Percentiles rank a stretch among this genome's conserved stretches.
Evolutionary conservation across 2,888 invertebrate species (phyloP).

Genomic region (Trichogramma evanescens): DNA sequence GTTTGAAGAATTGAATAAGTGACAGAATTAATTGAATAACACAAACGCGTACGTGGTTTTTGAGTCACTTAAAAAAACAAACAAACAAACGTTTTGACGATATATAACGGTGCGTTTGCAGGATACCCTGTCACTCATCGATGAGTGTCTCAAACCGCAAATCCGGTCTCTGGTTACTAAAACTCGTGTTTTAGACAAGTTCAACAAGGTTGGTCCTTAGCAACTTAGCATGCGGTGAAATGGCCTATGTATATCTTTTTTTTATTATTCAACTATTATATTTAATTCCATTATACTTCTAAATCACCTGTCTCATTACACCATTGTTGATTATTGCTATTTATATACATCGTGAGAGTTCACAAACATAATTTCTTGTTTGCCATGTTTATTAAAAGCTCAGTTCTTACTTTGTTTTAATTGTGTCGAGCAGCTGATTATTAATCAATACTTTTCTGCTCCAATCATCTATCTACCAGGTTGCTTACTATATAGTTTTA

Average conservation of each 20-base stretch:
- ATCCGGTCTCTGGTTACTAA: constrained; percentile 47
- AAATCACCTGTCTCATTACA: constrained; percentile 9
- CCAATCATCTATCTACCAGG: constrained; percentile 12
- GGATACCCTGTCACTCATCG: constrained; percentile 46
- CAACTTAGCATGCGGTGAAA: constrained; percentile 48
- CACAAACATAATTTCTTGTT: too few species aligned
- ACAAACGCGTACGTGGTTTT: too few species aligned
- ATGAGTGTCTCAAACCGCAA: constrained; percentile 44
- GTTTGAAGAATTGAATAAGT: too few species aligned
- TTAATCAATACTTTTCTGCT: background rate
- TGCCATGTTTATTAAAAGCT: background rate
- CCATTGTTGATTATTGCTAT: constrained; percentile 16
- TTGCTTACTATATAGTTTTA: background rate
- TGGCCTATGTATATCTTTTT: constrained; percentile 42
- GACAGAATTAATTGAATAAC: too few species aligned
- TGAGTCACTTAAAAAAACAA: too few species aligned
- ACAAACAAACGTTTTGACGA: constrained; percentile 34
- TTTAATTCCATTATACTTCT: constrained; percentile 26
- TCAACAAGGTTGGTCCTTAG: constrained; percentile 48
- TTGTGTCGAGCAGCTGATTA: background rate
- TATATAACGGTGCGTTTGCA: constrained; percentile 47
- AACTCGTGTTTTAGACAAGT: constrained; percentile 47
- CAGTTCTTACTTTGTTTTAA: background rate
- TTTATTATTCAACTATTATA: constrained; percentile 30
- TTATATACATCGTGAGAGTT: constrained; percentile 8